Conservation (phyloP, 2,113 vertebrate genomes). For the Saguinus midas region DNA sequence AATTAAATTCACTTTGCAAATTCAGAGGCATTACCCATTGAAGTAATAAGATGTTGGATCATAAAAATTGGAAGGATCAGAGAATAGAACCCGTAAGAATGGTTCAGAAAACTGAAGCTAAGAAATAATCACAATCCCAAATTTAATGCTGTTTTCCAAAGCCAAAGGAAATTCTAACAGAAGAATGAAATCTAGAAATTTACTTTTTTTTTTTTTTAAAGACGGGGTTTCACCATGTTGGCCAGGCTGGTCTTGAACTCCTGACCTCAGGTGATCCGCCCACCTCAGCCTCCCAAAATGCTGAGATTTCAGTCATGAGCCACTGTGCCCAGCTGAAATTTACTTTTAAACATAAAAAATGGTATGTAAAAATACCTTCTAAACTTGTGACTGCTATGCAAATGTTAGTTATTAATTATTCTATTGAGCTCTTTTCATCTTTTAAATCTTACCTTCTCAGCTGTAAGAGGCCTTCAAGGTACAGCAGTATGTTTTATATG, state of each 20-base stretch:
- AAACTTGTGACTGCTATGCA: neutral
- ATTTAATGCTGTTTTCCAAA: neutral
- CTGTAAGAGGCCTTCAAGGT: neutral
- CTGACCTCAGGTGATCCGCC: too few species aligned
- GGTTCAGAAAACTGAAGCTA: neutral
- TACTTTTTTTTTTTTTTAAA: neutral
- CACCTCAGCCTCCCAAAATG: too few species aligned
- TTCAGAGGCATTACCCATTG: neutral
- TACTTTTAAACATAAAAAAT: neutral
- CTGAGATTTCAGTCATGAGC: too few species aligned
- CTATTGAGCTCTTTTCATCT: neutral
- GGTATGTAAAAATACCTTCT: neutral
- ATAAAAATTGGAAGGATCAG: conserved; percentile 1
- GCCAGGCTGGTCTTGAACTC: too few species aligned
- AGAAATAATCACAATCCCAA: neutral
- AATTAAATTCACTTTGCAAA: neutral
- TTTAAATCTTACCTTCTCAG: neutral
- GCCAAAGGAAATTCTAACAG: neutral
- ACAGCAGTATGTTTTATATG: neutral
- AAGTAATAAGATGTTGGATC: neutral
- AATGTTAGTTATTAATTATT: neutral
- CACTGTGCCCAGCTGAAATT: neutral
- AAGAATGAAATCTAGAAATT: conserved; percentile 2
- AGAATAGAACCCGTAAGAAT: neutral
- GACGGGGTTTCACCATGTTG: too few species aligned